Percentiles rank a stretch among this genome's conserved stretches.
These are phyloP conservation scores for Hirtodrosophila cameraria DNA, from an alignment of 2,888 invertebrate genomes.

Conservation along the genomic window DNA sequence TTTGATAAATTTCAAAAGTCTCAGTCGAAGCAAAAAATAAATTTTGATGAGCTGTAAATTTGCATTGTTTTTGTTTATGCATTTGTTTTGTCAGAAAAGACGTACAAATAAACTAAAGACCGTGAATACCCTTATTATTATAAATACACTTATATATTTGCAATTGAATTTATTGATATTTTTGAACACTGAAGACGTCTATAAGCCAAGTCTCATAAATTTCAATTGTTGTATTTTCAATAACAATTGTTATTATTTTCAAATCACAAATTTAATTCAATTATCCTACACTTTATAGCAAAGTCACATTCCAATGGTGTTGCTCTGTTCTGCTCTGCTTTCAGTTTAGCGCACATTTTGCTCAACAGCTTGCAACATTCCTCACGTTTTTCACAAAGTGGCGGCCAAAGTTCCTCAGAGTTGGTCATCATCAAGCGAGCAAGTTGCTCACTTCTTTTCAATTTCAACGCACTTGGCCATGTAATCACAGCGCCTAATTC, in stretches of 20 bases:
- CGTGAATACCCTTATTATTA: no score
- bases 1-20: no score
- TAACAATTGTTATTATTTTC: not conserved
- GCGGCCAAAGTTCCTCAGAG: constrained; percentile 35
- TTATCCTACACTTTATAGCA: constrained; percentile 34
- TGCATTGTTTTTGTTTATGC: no score
- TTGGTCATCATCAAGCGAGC: constrained; percentile 25
- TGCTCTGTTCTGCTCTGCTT: constrained; percentile 48
- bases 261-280: constrained; percentile 26
- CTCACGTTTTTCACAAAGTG: constrained; percentile 42
- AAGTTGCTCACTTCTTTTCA: constrained; percentile 73
- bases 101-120: no score
- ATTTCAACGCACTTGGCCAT: constrained; percentile 73
- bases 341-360: constrained; percentile 25
- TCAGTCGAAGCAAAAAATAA: no score
- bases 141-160: no score
- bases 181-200: no score
- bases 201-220: constrained; percentile 1
- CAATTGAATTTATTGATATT: no score
- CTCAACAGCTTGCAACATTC: constrained; percentile 43
- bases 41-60: no score
- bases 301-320: constrained; percentile 39
- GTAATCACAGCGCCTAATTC: constrained; percentile 76
- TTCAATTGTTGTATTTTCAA: no score
- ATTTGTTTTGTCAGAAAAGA: no score